Percentiles rank a stretch among this genome's conserved stretches.
These are phyloP conservation scores for Bimastos eiseni DNA, from an alignment of 2,888 invertebrate species.

Conservation along the genomic window DNA sequence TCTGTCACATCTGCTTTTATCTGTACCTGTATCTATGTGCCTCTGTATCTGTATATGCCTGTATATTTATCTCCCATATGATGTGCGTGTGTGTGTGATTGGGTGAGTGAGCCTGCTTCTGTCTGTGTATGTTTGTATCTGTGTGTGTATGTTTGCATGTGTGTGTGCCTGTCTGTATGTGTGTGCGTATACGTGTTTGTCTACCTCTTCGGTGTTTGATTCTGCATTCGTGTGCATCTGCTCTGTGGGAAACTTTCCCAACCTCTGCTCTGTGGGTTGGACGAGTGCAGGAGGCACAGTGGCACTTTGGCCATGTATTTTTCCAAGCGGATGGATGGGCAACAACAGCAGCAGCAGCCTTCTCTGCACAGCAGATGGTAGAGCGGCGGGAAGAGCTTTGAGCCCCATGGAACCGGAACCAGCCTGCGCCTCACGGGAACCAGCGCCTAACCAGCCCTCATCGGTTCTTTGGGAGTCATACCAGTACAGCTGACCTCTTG, in stretches of 20 bases:
- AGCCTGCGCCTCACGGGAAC: background rate
- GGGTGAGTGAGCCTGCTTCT: background rate
- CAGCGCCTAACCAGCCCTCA: background rate
- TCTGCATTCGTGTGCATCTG: background rate
- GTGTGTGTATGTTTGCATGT: background rate
- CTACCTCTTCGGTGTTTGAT: background rate
- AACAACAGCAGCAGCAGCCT: background rate
- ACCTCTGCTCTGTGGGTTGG: too few species aligned
- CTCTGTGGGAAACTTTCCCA: too few species aligned
- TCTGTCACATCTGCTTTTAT: background rate
- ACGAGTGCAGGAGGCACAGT: background rate
- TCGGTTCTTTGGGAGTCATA: background rate
- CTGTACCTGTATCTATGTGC: background rate
- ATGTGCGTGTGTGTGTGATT: background rate
- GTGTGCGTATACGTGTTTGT: too few species aligned
- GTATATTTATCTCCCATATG: too few species aligned
- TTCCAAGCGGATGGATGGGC: background rate
- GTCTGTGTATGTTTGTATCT: background rate
- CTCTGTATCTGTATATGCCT: too few species aligned
- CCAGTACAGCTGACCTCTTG: background rate
- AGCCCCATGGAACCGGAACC: background rate
- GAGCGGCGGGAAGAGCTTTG: background rate
- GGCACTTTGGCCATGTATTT: background rate
- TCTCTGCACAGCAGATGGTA: background rate
- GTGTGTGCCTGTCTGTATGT: background rate